Conservation (phyloP, 2,797 vertebrate genomes). For the Vultur gryphus region DNA sequence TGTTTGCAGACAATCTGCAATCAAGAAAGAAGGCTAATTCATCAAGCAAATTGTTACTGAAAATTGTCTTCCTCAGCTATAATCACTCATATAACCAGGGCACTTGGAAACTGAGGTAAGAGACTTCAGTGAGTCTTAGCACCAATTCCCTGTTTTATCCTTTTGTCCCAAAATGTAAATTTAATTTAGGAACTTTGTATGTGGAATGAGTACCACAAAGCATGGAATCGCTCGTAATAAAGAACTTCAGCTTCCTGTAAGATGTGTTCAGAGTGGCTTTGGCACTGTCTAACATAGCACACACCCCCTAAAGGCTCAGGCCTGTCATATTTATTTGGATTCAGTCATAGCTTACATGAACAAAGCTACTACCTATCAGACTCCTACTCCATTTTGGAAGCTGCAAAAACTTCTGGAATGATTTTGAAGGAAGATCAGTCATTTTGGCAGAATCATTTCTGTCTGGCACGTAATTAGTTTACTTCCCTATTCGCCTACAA, state of each 20-base stretch:
- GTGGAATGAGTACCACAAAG: neutral
- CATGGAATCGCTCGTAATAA: neutral
- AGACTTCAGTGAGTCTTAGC: neutral
- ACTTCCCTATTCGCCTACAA: neutral
- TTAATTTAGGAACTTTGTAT: neutral
- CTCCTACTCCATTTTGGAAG: neutral
- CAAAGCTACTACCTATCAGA: neutral
- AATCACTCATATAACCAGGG: neutral
- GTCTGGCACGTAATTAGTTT: neutral
- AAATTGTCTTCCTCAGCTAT: neutral
- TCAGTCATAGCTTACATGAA: neutral
- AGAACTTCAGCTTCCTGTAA: neutral
- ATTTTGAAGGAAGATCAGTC: neutral
- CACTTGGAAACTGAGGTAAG: neutral
- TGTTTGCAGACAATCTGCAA: slow-evolving; percentile 50
- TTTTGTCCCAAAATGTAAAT: neutral
- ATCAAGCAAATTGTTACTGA: neutral
- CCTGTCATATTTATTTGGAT: neutral
- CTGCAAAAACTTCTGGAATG: neutral
- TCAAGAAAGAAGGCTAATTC: neutral
- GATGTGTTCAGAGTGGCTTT: neutral
- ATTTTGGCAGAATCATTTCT: neutral
- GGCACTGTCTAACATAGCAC: neutral
- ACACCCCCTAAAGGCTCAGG: neutral
- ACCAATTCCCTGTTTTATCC: neutral